Conservation (phyloP, 1,140 invertebrate genomes). For the Drosophila repleta region DNA sequence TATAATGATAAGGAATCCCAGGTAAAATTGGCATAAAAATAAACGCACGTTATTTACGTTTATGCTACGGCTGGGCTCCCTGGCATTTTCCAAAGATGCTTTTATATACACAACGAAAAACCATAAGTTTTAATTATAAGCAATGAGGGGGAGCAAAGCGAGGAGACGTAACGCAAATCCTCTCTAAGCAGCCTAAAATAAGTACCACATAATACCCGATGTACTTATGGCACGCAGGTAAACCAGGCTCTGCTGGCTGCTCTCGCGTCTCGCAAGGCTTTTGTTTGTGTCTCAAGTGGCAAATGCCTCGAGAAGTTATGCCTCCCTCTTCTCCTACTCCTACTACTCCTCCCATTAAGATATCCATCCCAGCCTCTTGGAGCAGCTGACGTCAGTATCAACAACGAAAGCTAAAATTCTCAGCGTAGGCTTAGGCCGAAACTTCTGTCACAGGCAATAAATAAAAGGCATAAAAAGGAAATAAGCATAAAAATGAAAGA, state of each 20-base stretch:
- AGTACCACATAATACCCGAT: constrained; percentile 74
- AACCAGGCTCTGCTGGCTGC: constrained; percentile 7
- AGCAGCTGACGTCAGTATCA: constrained; percentile 60
- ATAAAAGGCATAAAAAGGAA: constrained; percentile 8
- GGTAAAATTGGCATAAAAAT: constrained; percentile 32
- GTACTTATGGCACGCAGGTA: constrained; percentile 47
- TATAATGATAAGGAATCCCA: constrained; percentile 22
- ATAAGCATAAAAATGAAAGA: constrained; percentile 25
- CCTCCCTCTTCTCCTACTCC: background rate
- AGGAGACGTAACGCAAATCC: constrained; percentile 52
- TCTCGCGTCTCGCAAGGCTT: background rate
- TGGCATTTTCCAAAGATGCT: constrained; percentile 9
- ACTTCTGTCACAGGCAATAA: constrained; percentile 44
- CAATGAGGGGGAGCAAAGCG: constrained; percentile 1
- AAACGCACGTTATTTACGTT: constrained; percentile 37
- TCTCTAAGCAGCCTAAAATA: constrained; percentile 65
- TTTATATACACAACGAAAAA: constrained; percentile 15
- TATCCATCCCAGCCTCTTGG: constrained; percentile 17
- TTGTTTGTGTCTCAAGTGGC: constrained; percentile 32
- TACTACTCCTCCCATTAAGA: background rate
- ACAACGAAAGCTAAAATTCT: constrained; percentile 48
- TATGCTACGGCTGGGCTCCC: constrained; percentile 7
- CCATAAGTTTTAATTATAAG: constrained; percentile 78
- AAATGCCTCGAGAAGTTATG: constrained; percentile 22
- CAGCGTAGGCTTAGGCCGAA: constrained; percentile 49